Base-by-base conservation (phyloP, 2,797 vertebrate species). In the Anguilla marmorata region DNA sequence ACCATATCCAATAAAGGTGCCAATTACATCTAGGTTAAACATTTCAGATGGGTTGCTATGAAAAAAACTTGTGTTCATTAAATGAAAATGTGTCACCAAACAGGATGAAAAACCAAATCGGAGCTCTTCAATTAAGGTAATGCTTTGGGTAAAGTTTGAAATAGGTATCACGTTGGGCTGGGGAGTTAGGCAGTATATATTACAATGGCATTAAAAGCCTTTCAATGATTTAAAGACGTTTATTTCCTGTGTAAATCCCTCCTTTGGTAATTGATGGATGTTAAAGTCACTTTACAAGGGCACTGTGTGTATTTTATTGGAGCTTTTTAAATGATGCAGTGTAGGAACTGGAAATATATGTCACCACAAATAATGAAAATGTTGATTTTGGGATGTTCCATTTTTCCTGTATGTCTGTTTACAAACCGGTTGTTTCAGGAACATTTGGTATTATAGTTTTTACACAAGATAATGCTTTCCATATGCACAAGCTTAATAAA, bases 61-160 rank as follows among this genome's bases (percentile, higher is more conserved):
- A 88, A 83, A 54, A 88, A 86, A 52, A 83, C 90, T 88, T 88
- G 14, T 58, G 14, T 58, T 91, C 90, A 92, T 91, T 91, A 91
- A 91, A 91, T 86, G 87, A 63, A 85, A 88, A 87, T 88, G 89
- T 87, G 89, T 87, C 89, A 88, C 86, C 76, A 83, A 16, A n/a
- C 85, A 86, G 33, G 72, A 88, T 60, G 84, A 88, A 88, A 88
- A 85, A 87, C 88, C 87, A 90, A 89, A 90, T 85, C 88, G 89
- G 85, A 90, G 89, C 86, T 90, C 89, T 89, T 89, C 90, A 90
- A 90, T 92, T 92, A 91, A 90, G 90, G 91, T 91, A 92, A 92
- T 88, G 89, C 88, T 87, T 90, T 90, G 89, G 89, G 90, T 88
- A 90, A 87, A 89, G 89, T 90, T 90, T 90, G 89, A 92, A 90